Conservation (phyloP, 2,113 vertebrate species). For the Erythrocercus mccallii region DNA sequence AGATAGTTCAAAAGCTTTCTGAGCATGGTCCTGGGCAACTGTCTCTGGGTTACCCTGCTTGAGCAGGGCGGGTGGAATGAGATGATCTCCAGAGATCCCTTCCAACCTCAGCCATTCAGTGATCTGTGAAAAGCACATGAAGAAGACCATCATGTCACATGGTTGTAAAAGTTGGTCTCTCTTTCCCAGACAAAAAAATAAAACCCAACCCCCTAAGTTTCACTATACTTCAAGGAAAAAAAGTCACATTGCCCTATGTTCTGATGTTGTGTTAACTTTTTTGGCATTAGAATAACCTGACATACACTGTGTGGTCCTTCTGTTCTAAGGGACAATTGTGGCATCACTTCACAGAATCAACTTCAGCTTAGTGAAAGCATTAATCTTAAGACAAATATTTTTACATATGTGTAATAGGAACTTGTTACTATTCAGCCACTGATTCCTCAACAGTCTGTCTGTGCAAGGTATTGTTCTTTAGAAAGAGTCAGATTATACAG, state of each 20-base stretch:
- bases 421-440: neutral
- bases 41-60: neutral
- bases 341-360: neutral
- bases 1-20: neutral
- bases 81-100: neutral
- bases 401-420: neutral
- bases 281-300: neutral
- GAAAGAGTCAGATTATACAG: neutral
- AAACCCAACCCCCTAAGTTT: accelerated
- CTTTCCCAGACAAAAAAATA: neutral
- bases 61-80: accelerated
- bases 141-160: neutral
- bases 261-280: neutral
- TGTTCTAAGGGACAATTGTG: neutral
- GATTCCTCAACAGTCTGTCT: neutral
- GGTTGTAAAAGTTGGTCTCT: neutral
- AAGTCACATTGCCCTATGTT: neutral
- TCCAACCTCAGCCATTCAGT: neutral
- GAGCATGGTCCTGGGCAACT: neutral
- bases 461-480: neutral
- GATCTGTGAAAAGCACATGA: neutral
- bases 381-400: neutral
- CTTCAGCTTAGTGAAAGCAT: neutral
- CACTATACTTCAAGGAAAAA: neutral
- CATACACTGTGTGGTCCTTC: neutral